Base-by-base conservation (phyloP, 2,797 vertebrate species). In the Halcyon badia region DNA sequence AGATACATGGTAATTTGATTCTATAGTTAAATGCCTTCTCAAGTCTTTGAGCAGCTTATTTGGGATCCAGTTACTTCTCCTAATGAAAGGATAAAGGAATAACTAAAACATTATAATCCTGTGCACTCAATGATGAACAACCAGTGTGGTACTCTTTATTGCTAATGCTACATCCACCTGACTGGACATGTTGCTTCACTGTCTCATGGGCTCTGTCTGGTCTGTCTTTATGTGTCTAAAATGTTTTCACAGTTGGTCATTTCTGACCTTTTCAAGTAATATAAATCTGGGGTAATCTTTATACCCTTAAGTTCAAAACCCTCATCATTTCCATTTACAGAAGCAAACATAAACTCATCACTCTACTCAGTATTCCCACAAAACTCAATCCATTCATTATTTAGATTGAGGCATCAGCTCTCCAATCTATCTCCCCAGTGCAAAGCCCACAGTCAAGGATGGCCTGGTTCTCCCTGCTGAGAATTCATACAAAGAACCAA, bases 211-310 rank as follows among this genome's bases (percentile, higher is more conserved):
- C 33, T 89, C 24, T 90, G 18, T 19, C 56, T 56, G 48, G 14
- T 35, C 56, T 60, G 28, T 13, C 30, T 76, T 57, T 35, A 49
- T 51, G 20, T 42, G 26, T 44, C 62, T 93, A 60, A 90, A 71
- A 39, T 84, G 46, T 64, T 94, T 87, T 35, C 86, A 71, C 78
- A 64, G 33, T 54, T 82, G 44, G 61, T 58, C 20, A 61, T 85
- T 96, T 90, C 56, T 85, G 56, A 93, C 73, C 57, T 72, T 80
- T 88, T 72, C 71, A 69, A 68, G n/a, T 65, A 52, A 89, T 52
- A 69, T 61, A 44, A 42, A 86, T 70, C 24, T 87, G 52, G 18
- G 21, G 41, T 65, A 66, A 76, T 35, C 46, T 64, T 90, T 91
- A 83, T 20, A 14, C 35, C 80, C 68, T 77, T 42, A 61, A 68